Conservation (phyloP, 2,797 vertebrate species). For the Hyperoplus immaculatus region DNA sequence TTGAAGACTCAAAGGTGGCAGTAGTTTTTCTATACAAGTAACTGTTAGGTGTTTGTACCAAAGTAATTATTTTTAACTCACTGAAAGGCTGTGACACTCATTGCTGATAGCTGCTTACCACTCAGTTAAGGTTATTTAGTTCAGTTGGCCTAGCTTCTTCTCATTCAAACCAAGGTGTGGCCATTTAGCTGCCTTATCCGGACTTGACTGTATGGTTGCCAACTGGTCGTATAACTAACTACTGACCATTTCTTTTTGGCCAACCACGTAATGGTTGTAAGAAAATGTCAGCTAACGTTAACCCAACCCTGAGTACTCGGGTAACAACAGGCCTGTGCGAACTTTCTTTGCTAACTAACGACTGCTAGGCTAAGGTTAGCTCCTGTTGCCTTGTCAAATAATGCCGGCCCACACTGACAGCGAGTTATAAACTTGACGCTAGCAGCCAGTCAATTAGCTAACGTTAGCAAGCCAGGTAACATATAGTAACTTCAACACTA, state of each 20-base stretch:
- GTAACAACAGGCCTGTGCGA: constrained; percentile 64
- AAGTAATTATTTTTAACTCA: constrained; percentile 16
- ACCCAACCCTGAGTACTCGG: constrained; percentile 29
- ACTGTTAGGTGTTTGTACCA: background rate
- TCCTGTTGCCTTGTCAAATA: constrained; percentile 70
- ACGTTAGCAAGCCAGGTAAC: constrained; percentile 61
- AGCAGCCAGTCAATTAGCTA: constrained; percentile 68
- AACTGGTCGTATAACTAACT: constrained; percentile 37
- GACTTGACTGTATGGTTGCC: constrained; percentile 49
- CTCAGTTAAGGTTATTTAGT: constrained; percentile 43
- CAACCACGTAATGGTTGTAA: constrained; percentile 28
- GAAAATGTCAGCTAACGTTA: constrained; percentile 39
- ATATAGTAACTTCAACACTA: constrained; percentile 40
- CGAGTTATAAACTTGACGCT: constrained; percentile 77
- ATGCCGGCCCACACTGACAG: constrained; percentile 76
- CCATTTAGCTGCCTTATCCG: constrained; percentile 76
- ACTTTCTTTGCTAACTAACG: constrained; percentile 71
- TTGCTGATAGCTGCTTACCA: constrained; percentile 11
- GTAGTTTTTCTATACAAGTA: constrained; percentile 7
- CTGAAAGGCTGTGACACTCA: background rate
- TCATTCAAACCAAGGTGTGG: constrained; percentile 84
- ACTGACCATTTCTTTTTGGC: constrained; percentile 12
- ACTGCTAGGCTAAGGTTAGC: constrained; percentile 71
- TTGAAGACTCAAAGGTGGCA: constrained; percentile 3
- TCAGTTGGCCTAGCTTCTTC: constrained; percentile 65